These are phyloP conservation scores for Pseudonaja textilis DNA, from an alignment of 2,113 vertebrate species.

Conservation along the genomic window DNA sequence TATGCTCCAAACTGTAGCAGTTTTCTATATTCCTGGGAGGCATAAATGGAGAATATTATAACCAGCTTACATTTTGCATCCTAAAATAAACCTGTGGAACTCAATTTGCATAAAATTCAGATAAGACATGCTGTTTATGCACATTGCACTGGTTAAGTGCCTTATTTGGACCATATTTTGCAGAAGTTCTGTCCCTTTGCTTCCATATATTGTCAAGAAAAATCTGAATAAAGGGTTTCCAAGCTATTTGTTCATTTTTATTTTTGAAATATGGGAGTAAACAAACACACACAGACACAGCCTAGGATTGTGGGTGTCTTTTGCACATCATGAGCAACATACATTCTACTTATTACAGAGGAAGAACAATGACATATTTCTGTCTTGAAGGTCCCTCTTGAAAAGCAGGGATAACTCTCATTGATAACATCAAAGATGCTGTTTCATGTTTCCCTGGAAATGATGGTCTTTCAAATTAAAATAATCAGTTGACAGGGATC, in stretches of 20 bases:
- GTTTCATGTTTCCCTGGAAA: neutral
- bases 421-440: neutral
- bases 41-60: neutral
- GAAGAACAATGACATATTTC: neutral
- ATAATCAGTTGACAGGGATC: neutral
- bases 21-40: neutral
- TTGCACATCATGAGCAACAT: neutral
- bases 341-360: neutral
- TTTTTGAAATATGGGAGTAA: neutral
- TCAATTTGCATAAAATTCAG: neutral
- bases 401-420: neutral
- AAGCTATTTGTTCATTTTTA: neutral
- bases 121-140: neutral
- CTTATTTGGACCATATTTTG: slow-evolving; percentile 4
- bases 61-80: neutral
- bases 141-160: neutral
- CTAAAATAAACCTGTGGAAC: neutral
- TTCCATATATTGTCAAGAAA: neutral
- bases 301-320: neutral
- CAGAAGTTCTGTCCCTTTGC: neutral
- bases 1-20: neutral
- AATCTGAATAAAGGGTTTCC: neutral
- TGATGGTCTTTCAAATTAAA: neutral
- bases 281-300: neutral
- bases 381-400: neutral